Percentiles rank a stretch among this genome's conserved stretches.
These are phyloP conservation scores for Ramazzottius varieornatus DNA, from an alignment of 2,888 invertebrate genomes.

Conservation along the genomic window DNA sequence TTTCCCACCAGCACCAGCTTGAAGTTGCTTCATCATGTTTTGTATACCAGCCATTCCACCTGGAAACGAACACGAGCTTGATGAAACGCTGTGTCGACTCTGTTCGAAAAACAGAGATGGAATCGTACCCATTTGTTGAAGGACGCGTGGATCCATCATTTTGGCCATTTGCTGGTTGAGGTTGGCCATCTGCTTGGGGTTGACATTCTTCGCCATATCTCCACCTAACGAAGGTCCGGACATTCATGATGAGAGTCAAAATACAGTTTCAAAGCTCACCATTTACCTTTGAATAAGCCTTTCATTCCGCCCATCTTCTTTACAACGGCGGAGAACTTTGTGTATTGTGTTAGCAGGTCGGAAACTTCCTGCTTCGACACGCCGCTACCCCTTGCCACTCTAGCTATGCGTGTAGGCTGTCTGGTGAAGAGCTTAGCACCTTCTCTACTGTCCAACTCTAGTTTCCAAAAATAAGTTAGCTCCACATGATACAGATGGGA, in stretches of 20 bases:
- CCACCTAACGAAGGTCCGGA: too few relatives aligned
- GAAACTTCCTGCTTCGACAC: conserved; percentile 84
- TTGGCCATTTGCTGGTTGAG: conserved; percentile 98
- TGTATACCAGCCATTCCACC: conserved; percentile 86
- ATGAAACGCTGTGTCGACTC: too few relatives aligned
- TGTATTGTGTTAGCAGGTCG: conserved; percentile 87
- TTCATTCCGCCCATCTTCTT: conserved; percentile 99
- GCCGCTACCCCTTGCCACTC: conserved; percentile 76
- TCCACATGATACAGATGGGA: background rate
- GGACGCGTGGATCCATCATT: conserved; percentile 95
- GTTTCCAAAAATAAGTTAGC: conserved; percentile 6
- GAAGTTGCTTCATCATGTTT: conserved; percentile 86
- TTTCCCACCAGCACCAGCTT: conserved; percentile 25
- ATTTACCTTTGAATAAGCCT: conserved; percentile 55
- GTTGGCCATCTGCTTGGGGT: conserved; percentile 92
- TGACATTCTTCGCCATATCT: conserved; percentile 94
- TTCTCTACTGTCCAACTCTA: conserved; percentile 76
- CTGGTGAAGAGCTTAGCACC: conserved; percentile 84
- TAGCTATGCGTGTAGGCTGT: conserved; percentile 48
- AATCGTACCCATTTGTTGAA: conserved; percentile 55
- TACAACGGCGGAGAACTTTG: conserved; percentile 94
- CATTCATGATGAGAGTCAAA: background rate
- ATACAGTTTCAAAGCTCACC: background rate
- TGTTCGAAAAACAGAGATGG: too few relatives aligned
- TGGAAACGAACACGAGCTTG: too few relatives aligned